Percentiles rank a stretch among this genome's conserved stretches.
These are phyloP conservation scores for Oscheius sp. DNA, from an alignment of 2,888 invertebrate species.

Conservation along the genomic window DNA sequence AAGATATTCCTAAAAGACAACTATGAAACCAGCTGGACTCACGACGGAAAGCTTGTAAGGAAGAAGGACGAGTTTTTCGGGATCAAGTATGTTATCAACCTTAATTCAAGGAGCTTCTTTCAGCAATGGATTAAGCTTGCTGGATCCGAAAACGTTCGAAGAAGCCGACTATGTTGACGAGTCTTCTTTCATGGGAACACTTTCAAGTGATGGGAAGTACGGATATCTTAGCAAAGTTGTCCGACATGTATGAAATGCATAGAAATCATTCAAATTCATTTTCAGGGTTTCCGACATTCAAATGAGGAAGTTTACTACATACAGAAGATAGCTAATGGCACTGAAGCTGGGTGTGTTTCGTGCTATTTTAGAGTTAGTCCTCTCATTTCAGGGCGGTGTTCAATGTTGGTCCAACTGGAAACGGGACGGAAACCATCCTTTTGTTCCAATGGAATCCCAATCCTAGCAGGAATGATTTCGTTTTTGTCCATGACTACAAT, in stretches of 20 bases:
- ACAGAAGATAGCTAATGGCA: conserved; percentile 42
- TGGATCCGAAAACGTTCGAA: conserved; percentile 24
- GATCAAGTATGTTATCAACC: neutral
- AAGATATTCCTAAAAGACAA: conserved; percentile 43
- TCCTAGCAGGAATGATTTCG: conserved; percentile 46
- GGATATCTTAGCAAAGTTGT: conserved; percentile 37
- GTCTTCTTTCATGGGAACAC: conserved; percentile 18
- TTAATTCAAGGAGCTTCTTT: neutral
- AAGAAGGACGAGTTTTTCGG: conserved; percentile 42
- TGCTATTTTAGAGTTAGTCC: neutral
- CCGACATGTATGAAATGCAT: conserved; percentile 37
- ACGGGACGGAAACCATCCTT: conserved; percentile 44
- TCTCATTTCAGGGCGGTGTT: conserved; percentile 36
- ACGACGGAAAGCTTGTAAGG: conserved; percentile 46
- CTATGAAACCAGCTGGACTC: conserved; percentile 44
- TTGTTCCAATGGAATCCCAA: conserved; percentile 57
- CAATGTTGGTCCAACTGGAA: conserved; percentile 47
- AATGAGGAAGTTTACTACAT: conserved; percentile 43
- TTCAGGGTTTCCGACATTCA: conserved; percentile 51
- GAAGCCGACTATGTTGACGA: conserved; percentile 30
- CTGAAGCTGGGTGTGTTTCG: conserved; percentile 1
- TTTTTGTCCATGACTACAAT: conserved; percentile 51
- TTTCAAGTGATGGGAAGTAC: conserved; percentile 45
- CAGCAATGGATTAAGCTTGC: conserved; percentile 10
- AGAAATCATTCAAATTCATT: neutral